Conservation (phyloP, 2,797 vertebrate genomes). For the Xenopus petersii region DNA sequence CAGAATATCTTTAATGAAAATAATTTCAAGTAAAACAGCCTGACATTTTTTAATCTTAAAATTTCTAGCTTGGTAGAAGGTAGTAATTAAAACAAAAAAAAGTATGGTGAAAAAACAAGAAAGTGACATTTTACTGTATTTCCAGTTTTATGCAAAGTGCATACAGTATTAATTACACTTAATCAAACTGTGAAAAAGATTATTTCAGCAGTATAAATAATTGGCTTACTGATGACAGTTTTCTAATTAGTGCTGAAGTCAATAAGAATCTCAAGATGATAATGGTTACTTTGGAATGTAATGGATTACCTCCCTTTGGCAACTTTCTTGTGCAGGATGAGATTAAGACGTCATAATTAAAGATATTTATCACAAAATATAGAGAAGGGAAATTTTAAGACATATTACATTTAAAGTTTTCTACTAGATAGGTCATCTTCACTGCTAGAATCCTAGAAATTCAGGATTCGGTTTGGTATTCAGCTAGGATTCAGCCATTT, state of each 20-base stretch:
- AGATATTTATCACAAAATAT: too few relatives aligned
- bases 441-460: too few relatives aligned
- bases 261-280: slow-evolving; percentile 1
- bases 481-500: too few relatives aligned
- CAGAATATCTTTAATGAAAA: too few relatives aligned
- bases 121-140: slow-evolving; percentile 27
- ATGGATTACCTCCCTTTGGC: not conserved
- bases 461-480: too few relatives aligned
- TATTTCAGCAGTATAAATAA: slow-evolving; percentile 22
- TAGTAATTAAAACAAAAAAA: slow-evolving; percentile 59
- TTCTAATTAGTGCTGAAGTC: not conserved
- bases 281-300: not conserved
- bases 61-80: slow-evolving; percentile 53
- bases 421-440: too few relatives aligned
- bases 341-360: too few relatives aligned
- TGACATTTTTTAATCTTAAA: too few relatives aligned
- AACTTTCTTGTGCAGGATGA: not conserved
- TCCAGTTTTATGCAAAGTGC: slow-evolving; percentile 1
- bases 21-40: too few relatives aligned
- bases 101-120: slow-evolving; percentile 16
- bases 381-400: too few relatives aligned
- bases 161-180: slow-evolving; percentile 25
- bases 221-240: slow-evolving; percentile 16
- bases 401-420: too few relatives aligned
- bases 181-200: slow-evolving; percentile 27